Evolutionary conservation across 2,888 invertebrate species (phyloP).

Genomic region (Sinelater perroti): DNA sequence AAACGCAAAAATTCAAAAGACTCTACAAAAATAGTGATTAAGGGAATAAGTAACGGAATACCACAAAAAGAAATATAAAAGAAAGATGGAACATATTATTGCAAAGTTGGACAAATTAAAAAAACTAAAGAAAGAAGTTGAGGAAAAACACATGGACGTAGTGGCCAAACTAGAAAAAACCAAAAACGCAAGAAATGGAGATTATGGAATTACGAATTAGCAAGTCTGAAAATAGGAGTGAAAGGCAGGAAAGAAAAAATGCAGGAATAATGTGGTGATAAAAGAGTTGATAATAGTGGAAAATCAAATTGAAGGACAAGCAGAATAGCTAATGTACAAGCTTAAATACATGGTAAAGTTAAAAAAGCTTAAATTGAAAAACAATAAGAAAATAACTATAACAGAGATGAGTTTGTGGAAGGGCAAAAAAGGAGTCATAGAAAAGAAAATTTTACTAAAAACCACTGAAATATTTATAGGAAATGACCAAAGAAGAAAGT

Average conservation of each 20-base stretch:
- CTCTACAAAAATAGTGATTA: background rate
- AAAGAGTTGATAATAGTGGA: background rate
- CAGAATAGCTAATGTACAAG: background rate
- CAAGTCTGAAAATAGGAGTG: background rate
- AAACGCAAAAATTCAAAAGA: background rate
- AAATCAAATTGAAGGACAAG: background rate
- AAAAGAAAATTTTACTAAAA: background rate
- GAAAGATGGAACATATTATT: too few species aligned
- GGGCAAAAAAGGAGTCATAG: background rate
- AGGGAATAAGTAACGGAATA: background rate
- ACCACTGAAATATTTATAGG: background rate
- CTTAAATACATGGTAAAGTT: background rate
- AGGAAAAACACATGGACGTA: background rate
- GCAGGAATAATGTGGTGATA: background rate
- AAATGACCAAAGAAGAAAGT: background rate
- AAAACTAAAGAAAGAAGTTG: background rate
- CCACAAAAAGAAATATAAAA: conserved; percentile 5
- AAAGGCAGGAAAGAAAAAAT: background rate
- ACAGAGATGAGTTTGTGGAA: background rate
- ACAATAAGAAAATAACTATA: background rate
- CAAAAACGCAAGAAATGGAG: background rate
- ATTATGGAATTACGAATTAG: background rate
- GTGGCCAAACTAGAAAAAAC: background rate
- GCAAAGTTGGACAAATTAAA: background rate
- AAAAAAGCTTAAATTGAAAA: background rate